Conservation (phyloP, 2,797 vertebrate species). For the Amblyopsis hoosieri region DNA sequence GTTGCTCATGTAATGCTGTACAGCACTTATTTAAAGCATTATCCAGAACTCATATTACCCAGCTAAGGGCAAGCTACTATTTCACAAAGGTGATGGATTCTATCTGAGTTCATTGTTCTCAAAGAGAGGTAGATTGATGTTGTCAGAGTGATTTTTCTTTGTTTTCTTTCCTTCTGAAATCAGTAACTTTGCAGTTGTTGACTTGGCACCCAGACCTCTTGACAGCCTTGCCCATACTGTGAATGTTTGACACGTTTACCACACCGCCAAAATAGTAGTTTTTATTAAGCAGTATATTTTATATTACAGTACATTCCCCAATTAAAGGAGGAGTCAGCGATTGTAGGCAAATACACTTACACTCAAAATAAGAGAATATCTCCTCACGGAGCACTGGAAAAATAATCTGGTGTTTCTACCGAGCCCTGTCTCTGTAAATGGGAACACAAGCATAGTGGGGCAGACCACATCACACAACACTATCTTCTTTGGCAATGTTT, state of each 20-base stretch:
- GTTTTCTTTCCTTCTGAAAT: constrained; percentile 39
- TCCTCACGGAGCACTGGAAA: too few relatives aligned
- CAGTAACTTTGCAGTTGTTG: constrained; percentile 35
- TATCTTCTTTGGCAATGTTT: too few relatives aligned
- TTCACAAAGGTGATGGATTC: neutral
- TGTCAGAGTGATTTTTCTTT: constrained; percentile 38
- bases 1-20: constrained; percentile 4
- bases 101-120: neutral
- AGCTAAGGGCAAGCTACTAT: constrained; percentile 4
- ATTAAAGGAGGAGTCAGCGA: too few relatives aligned
- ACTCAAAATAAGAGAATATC: too few relatives aligned
- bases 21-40: constrained; percentile 12
- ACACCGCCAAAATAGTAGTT: constrained; percentile 10
- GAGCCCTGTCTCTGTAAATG: too few relatives aligned
- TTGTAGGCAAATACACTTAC: too few relatives aligned
- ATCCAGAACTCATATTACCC: constrained; percentile 10
- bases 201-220: constrained; percentile 44
- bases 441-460: too few relatives aligned
- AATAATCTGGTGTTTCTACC: too few relatives aligned
- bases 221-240: constrained; percentile 47
- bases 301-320: too few relatives aligned
- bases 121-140: constrained; percentile 29
- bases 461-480: too few relatives aligned
- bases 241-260: constrained; percentile 36
- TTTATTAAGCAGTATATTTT: too few relatives aligned